These are phyloP conservation scores for Lacerta agilis DNA, from an alignment of 2,797 vertebrate species.

Conservation along the genomic window DNA sequence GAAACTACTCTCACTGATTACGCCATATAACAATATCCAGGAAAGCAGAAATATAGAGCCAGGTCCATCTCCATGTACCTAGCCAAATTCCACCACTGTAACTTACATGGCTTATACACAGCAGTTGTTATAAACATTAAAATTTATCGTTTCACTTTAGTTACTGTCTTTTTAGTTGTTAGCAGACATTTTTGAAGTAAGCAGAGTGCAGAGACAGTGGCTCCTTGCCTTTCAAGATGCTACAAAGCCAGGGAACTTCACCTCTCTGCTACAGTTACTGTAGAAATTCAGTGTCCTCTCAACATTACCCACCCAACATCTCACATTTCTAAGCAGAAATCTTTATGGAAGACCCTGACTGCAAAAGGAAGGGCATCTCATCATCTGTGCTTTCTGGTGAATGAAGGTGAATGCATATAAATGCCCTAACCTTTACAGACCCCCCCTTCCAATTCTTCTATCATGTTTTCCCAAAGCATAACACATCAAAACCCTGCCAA, in stretches of 20 bases:
- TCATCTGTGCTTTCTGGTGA: background rate
- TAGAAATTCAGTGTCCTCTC: background rate
- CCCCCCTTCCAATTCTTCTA: background rate
- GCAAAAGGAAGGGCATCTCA: background rate
- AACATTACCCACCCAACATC: background rate
- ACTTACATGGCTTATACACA: background rate
- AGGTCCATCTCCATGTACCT: background rate
- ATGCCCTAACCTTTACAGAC: background rate
- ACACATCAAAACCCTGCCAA: background rate
- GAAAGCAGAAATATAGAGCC: background rate
- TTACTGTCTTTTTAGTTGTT: background rate
- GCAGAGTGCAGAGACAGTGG: background rate
- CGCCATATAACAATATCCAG: slow-evolving; percentile 11
- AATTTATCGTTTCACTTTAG: background rate
- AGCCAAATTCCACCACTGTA: background rate
- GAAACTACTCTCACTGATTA: background rate
- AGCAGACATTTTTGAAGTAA: background rate
- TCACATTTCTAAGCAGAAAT: background rate
- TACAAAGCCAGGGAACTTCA: background rate
- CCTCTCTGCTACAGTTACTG: background rate
- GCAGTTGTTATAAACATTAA: background rate
- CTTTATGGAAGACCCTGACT: background rate
- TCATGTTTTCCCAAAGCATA: background rate
- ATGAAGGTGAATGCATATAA: background rate
- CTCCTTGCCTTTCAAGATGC: background rate